Conservation (phyloP, 2,797 vertebrate species). For the Arrhamphus sclerolepis region DNA sequence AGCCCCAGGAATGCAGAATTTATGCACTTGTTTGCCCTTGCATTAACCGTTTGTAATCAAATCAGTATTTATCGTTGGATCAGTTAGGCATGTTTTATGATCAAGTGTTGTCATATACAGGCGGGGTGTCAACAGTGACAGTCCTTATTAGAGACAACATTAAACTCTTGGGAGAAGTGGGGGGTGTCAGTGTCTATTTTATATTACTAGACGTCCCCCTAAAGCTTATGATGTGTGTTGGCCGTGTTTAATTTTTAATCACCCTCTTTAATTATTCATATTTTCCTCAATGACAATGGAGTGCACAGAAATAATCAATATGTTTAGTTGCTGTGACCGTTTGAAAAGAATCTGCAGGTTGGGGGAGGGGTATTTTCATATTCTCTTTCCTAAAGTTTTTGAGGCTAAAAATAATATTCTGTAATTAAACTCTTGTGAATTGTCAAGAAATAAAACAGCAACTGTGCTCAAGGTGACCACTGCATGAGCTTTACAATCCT, state of each 20-base stretch:
- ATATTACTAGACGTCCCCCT: conserved; percentile 35
- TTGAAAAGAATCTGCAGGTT: conserved; percentile 18
- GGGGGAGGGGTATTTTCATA: conserved; percentile 3
- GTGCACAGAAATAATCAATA: conserved; percentile 58
- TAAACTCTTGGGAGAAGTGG: conserved; percentile 40
- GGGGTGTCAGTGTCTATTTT: conserved; percentile 43
- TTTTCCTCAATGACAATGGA: conserved; percentile 61
- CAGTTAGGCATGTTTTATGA: conserved; percentile 71
- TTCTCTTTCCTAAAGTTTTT: background rate
- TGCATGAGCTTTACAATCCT: conserved; percentile 49
- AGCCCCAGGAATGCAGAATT: conserved; percentile 78
- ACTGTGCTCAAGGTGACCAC: conserved; percentile 44
- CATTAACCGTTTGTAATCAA: conserved; percentile 83
- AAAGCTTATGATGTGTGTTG: conserved; percentile 58
- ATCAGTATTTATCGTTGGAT: conserved; percentile 79
- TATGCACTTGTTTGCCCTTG: conserved; percentile 81
- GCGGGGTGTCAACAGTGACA: conserved; percentile 57
- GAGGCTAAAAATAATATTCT: background rate
- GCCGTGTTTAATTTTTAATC: conserved; percentile 73
- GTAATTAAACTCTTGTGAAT: conserved; percentile 27
- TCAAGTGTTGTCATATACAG: conserved; percentile 54
- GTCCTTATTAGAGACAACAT: conserved; percentile 43
- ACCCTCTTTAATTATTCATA: conserved; percentile 70
- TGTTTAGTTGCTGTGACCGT: conserved; percentile 33
- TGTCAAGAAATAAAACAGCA: conserved; percentile 27